Evolutionary conservation across 2,113 vertebrate genomes (phyloP), one percentile per base, ranked within the genome.

Genomic region (Pelecanoides urinatrix): DNA sequence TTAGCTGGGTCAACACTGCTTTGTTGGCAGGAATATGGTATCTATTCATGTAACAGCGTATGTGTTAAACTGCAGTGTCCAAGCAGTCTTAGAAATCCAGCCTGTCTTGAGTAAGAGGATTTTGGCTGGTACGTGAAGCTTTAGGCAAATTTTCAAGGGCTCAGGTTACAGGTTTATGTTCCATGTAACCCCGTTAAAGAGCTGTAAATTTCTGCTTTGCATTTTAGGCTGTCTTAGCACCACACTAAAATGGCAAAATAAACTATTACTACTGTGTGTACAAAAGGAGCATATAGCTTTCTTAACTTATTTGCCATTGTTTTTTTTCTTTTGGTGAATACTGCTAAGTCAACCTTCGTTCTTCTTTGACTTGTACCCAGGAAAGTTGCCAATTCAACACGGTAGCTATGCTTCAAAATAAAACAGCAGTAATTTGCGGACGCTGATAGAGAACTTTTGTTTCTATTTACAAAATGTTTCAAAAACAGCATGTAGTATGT

Each of bases 391-490:
- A 79, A 11, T 79, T 85, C 70, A 87, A n/a, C 40, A 13, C 34
- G 20, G 2, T 59, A 55, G 65, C 55, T 47, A 0, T n/a, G 21
- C 52, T 70, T 86, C 55, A 82, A 21, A 77, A 72, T 42, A 49
- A 53, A 75, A 16, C 3, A 2, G 47, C 73, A 53, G 52, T 49
- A 73, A 76, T 82, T 90, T 78, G 71, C 0, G 1, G 84, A 53
- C 45, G 53, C 70, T 88, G 85, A 58, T 74, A 79, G 56, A 84
- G 45, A 95, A 21, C 38, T 92, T 88, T 7, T 82, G 45, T 70
- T 94, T 67, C 59, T 85, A 47, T 94, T 93, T 90, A 72, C 81
- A 49, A 79, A 55, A 44, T 47, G 18, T 68, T 85, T 96, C 66
- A 85, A 74, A 82, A 90, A 52, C 6, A 10, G 67, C 84, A 90